phyloP scores from a whole-genome alignment of 2,797 vertebrate genomes.

The Rhincodon typus region DNA sequence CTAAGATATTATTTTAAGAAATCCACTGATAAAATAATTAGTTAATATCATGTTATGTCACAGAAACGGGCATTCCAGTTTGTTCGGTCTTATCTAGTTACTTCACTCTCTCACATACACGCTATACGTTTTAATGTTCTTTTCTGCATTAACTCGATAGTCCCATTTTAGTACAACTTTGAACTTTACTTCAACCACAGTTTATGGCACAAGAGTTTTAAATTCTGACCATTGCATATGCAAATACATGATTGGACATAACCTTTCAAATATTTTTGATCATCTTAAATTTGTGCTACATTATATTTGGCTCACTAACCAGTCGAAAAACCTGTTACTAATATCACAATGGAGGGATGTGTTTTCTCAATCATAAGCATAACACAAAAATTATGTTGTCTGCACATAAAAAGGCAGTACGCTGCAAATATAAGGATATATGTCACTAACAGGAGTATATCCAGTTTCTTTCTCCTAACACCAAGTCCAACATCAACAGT shows the following conservation, averaged over 20 bases:
- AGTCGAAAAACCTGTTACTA: background rate
- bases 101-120: background rate
- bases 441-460: background rate
- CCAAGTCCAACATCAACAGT: background rate
- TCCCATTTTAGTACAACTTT: background rate
- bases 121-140: background rate
- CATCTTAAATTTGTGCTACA: background rate
- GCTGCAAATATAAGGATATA: background rate
- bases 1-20: background rate
- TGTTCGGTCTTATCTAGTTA: background rate
- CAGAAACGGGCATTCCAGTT: background rate
- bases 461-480: background rate
- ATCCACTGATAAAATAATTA: background rate
- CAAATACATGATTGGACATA: background rate
- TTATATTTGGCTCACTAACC: background rate
- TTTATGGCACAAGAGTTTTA: background rate
- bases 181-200: background rate
- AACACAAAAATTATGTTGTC: background rate
- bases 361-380: background rate
- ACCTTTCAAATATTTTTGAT: background rate
- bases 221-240: background rate
- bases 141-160: background rate
- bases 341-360: background rate
- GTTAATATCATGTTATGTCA: background rate
- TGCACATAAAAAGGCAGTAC: background rate